Evolutionary conservation across 2,113 vertebrate genomes (phyloP).

Genomic region (Numida meleagris): DNA sequence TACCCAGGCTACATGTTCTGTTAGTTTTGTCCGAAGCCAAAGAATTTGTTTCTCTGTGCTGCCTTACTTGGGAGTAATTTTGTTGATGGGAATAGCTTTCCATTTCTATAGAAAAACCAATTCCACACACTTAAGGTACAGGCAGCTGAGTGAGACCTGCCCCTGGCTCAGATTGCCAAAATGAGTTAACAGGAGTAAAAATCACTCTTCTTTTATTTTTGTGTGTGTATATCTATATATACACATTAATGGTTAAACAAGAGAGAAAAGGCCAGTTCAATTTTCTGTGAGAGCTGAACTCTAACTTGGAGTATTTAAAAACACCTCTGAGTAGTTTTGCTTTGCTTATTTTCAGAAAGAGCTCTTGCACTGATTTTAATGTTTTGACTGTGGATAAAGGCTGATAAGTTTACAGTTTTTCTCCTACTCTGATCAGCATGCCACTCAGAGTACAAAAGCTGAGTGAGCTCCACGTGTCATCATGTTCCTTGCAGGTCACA

Average conservation of each 20-base stretch:
- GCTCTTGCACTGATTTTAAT: background rate
- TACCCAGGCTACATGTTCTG: background rate
- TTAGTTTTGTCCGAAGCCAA: background rate
- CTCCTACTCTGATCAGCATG: accelerated
- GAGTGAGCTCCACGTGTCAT: background rate
- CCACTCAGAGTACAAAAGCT: background rate
- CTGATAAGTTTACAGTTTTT: background rate
- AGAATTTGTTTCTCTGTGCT: background rate
- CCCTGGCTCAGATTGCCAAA: background rate
- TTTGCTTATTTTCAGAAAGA: slow-evolving; percentile 1
- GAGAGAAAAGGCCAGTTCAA: background rate
- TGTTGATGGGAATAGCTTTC: background rate
- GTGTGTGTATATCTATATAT: background rate
- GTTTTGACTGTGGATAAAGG: background rate
- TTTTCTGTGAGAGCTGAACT: background rate
- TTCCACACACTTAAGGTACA: background rate
- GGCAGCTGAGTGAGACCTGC: background rate
- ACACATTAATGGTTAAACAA: background rate
- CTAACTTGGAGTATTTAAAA: background rate
- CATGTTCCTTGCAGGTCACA: background rate
- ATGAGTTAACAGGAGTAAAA: background rate
- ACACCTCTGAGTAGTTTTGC: background rate
- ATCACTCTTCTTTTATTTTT: background rate
- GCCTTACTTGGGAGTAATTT: background rate
- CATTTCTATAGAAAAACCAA: background rate